Base-by-base conservation (phyloP, 2,113 vertebrate species). In the Cyprinodon tularosa region DNA sequence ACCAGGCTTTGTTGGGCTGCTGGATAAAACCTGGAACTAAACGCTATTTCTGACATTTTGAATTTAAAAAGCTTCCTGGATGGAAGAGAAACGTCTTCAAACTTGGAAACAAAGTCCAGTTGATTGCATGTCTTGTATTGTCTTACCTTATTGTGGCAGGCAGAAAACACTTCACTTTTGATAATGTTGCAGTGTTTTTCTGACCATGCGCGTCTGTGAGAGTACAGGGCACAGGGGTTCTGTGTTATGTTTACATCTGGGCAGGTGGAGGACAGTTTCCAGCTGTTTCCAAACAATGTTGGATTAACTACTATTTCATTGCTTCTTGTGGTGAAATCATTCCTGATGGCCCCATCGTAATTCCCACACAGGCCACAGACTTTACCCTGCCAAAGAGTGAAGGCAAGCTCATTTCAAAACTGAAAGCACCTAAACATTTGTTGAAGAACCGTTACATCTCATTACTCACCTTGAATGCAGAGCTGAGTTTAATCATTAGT, bases 291-390 rank as follows among this genome's bases (percentile, higher is more conserved):
- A 91, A 98, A 97, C 64, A 94, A 91, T 75, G 88, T 22, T 10
- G 93, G 86, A 4, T 94, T 90, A 53, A 92, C 90, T 62, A 96
- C 95, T 67, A 95, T 88, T 57, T 94, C 95, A 66, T 93, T 93
- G 76, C 90, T 94, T 64, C 94, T 95, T 39, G 95, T 95, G 53
- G 94, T 95, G 65, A 96, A 97, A 86, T 98, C 97, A 36, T 98
- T 98, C 64, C 92, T 94, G 50, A 91, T 91, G 29, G 95, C 95
- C 47, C 93, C 95, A n/a, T 99, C 97, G 3, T 92, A 97, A 87
- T 98, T 96, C 71, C 97, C 97, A 12, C 97, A 98, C 61, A 98
- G 91, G 63, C 97, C 97, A 11, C 96, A 97, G 64, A 97, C 82
- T 29, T 91, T 90, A 37, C 95, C 94, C 97, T 98, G 78, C 1